Evolutionary conservation across 2,113 vertebrate species (phyloP).

Genomic region (Xiphophorus couchianus): DNA sequence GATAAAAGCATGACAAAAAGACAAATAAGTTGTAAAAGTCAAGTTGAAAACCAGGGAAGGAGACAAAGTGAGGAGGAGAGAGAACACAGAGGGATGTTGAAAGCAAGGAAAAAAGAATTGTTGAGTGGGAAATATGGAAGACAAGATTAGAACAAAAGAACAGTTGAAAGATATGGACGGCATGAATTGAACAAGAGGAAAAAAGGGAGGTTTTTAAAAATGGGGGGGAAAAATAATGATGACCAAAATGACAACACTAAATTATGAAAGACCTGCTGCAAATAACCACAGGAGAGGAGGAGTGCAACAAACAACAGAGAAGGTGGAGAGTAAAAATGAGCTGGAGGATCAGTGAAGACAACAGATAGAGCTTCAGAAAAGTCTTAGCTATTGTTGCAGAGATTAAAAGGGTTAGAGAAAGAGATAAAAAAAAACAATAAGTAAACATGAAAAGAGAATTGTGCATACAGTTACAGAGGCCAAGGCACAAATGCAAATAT

Average conservation of each 20-base stretch:
- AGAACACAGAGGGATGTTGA: background rate
- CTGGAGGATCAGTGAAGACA: too few species aligned
- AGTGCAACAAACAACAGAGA: too few species aligned
- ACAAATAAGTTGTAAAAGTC: conserved; percentile 10
- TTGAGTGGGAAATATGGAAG: background rate
- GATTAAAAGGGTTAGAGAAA: too few species aligned
- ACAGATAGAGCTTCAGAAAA: too few species aligned
- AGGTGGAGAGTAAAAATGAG: too few species aligned
- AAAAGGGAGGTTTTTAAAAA: background rate
- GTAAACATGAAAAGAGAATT: too few species aligned
- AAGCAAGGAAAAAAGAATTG: background rate
- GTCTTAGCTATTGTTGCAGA: too few species aligned
- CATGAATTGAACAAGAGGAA: background rate
- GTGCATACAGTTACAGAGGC: too few species aligned
- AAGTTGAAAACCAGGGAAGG: background rate
- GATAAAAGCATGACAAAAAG: conserved; percentile 16
- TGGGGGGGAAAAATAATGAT: background rate
- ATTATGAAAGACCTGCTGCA: background rate
- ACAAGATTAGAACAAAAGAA: background rate
- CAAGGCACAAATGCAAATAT: too few species aligned
- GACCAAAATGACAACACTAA: background rate
- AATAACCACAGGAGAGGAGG: too few species aligned
- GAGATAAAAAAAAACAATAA: too few species aligned
- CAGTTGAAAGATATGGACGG: background rate
- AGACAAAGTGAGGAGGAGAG: background rate